These are phyloP conservation scores for Hipparchia semele DNA, from an alignment of 2,888 invertebrate species.

Conservation along the genomic window DNA sequence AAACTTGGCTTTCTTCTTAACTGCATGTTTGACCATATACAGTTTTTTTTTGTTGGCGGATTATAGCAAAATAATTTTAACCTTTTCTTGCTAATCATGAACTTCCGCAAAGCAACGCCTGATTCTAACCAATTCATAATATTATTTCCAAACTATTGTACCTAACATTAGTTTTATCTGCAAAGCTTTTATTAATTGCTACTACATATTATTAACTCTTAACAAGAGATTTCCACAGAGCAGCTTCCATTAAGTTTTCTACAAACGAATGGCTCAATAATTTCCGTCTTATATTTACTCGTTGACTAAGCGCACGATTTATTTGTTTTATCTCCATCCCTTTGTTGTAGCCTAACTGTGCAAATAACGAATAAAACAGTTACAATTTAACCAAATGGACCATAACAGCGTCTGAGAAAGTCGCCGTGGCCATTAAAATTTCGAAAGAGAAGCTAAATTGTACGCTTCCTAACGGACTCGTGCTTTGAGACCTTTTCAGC, in stretches of 20 bases:
- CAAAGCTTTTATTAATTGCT: background rate
- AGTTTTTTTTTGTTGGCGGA: no score
- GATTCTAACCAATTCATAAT: no score
- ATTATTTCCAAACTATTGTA: background rate
- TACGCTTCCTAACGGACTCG: constrained; percentile 25
- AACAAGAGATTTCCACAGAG: constrained; percentile 36
- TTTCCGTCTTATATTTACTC: constrained; percentile 54
- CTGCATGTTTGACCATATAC: no score
- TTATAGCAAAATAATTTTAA: no score
- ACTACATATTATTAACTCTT: constrained; percentile 20
- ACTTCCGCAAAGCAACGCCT: no score
- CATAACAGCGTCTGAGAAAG: constrained; percentile 57
- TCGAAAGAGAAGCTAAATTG: constrained; percentile 42
- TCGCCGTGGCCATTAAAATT: constrained; percentile 52
- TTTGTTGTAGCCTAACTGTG: constrained; percentile 62
- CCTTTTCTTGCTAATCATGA: no score
- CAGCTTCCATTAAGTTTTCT: constrained; percentile 48
- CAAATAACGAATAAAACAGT: constrained; percentile 65
- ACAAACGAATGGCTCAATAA: constrained; percentile 49
- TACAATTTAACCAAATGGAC: constrained; percentile 66
- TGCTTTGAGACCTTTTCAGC: constrained; percentile 28
- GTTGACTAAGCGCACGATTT: constrained; percentile 59
- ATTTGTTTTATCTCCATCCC: constrained; percentile 69
- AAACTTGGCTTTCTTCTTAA: no score
- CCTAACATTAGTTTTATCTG: background rate